Conservation (phyloP, 2,797 vertebrate species). For the Brachymystax lenok region DNA sequence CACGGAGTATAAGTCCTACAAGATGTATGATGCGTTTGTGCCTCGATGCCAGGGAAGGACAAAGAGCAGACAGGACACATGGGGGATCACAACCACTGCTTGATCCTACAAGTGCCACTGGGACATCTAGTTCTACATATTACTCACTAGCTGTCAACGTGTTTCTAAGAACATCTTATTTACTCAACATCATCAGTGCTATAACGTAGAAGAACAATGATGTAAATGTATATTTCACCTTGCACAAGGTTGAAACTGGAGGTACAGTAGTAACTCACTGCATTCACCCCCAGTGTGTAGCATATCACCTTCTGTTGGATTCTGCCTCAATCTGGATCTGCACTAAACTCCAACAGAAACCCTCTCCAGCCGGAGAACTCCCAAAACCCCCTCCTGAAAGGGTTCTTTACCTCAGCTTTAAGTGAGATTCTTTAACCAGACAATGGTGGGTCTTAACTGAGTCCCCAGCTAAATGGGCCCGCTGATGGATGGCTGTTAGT, state of each 20-base stretch:
- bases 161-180: not conserved
- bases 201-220: not conserved
- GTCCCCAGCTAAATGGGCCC: constrained; percentile 24
- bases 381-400: constrained; percentile 19
- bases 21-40: not conserved
- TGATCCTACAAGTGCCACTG: not conserved
- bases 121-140: not conserved
- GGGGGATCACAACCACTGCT: not conserved
- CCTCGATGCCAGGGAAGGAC: not conserved
- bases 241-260: not conserved
- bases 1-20: not conserved
- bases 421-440: constrained; percentile 37
- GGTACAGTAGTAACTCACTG: no score
- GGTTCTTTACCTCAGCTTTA: constrained; percentile 10
- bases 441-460: constrained; percentile 32
- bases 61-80: constrained; percentile 1
- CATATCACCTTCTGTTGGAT: not conserved
- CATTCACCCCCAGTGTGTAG: not conserved
- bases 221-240: not conserved
- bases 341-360: constrained; percentile 25
- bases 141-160: not conserved
- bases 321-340: not conserved
- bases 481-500: constrained; percentile 41
- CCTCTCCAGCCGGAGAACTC: constrained; percentile 1
- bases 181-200: not conserved